Evolutionary conservation across 2,888 invertebrate species (phyloP).

Genomic region (Metacarcinus magister): DNA sequence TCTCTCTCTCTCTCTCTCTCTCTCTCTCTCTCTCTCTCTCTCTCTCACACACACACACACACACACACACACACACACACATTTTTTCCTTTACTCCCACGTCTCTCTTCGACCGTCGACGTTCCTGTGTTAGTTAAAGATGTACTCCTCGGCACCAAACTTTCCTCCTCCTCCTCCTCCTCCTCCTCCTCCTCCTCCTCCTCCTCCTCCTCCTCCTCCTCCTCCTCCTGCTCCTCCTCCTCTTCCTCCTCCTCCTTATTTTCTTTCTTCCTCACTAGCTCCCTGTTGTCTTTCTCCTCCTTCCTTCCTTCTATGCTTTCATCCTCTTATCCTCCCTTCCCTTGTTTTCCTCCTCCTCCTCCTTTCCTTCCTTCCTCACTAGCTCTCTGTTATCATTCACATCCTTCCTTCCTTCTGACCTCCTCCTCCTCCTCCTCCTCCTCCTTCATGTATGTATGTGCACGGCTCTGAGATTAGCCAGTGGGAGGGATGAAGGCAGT

Average conservation of each 20-base stretch:
- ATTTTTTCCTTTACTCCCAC: neutral
- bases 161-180: neutral
- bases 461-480: too few relatives aligned
- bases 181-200: neutral
- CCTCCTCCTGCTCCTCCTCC: neutral
- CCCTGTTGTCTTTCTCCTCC: neutral
- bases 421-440: neutral
- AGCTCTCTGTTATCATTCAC: neutral
- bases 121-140: slow-evolving; percentile 10
- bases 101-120: slow-evolving; percentile 15
- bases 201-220: neutral
- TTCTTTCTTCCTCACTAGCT: neutral
- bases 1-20: too few relatives aligned
- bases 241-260: neutral
- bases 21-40: too few relatives aligned
- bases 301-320: neutral
- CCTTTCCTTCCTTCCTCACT: neutral
- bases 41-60: too few relatives aligned
- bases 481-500: too few relatives aligned
- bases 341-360: neutral
- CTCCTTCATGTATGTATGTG: too few relatives aligned
- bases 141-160: slow-evolving; percentile 16
- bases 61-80: too few relatives aligned
- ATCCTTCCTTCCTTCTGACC: neutral
- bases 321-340: neutral